Base-by-base conservation (phyloP, 2,888 invertebrate species). In the Punctoribates punctum region DNA sequence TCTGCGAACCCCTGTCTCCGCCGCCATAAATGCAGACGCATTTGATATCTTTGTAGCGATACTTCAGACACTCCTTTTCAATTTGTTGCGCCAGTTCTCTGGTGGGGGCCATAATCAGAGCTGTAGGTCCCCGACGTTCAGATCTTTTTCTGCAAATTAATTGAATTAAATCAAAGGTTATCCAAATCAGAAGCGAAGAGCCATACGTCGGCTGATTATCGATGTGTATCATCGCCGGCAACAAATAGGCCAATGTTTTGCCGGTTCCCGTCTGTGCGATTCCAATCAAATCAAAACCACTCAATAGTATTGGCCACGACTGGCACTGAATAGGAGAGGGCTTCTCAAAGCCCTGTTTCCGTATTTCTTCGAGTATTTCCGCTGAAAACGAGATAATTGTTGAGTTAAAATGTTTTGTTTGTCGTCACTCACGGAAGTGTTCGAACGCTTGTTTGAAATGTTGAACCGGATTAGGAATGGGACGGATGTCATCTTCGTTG, bases 1-100 rank as follows among this genome's bases (percentile, higher is more conserved):
- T 89, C 85, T 97, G 96, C 74, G 90, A 89, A 48, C 88, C 87
- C 0, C 95, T 87, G 83, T 88, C 89, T 0, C 91, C 95, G 25
- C 96, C 96, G 73, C 96, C 97, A 85, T 96, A 97, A 0, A 97
- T 84, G 82, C 96, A 96, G 20, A 93, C 90, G 65, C 90, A 90
- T 83, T 88, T 91, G 80, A 96, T 96, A n/a, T 89, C 89, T 81
- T 87, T 89, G 82, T 96, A 96, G 13, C 89, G 87, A 82, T 95
- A 96, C 83, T 96, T 97, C 20, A 89, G 88, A 0, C 93, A 91
- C 86, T 97, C 96, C 80, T 90, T 89, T 81, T 96, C 91, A 81
- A 97, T 96, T 84, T 97, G 97, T 29, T 93, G 85, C 0, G 96
- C 96, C 72, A 97, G 85, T 84, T 97, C 96, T 80, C 96, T 87